Base-by-base conservation (phyloP, 2,888 invertebrate species). In the Erebia ligea region DNA sequence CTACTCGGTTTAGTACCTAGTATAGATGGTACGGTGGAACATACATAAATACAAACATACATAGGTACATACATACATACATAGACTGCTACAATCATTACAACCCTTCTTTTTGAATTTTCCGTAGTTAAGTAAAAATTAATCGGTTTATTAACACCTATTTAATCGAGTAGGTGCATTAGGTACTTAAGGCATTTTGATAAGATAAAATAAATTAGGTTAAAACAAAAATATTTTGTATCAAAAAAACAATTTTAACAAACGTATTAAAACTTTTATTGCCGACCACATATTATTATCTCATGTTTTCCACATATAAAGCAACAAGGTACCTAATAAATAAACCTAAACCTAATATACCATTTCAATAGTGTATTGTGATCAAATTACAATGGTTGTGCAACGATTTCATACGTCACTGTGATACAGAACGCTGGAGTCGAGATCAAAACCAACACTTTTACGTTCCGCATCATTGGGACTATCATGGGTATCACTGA, bases 371-470 rank as follows among this genome's bases (percentile, higher is more conserved):
- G 68, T 72, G 15, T 15, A 59, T 59, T 40, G 61, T 69, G 54
- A 70, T 70, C 67, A 25, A 68, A 68, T 54, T 52, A 69, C 52
- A 67, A 73, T 70, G 59, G 69, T 68, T 74, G 68, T 62, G 69
- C 67, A 75, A 74, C 65, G 50, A 63, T 17, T 56, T 76, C 67
- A 79, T 25, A 79, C 91, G 58, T 88, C 89, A 76, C 87, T 90
- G 19, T 87, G 83, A 70, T 82, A 83, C n/a, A 81, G 78, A 6
- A 78, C 77, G 15, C 77, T 76, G 17, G 86, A 82, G 70, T 87
- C 87, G 45, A 88, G 84, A 76, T 91, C 88, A 70, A 84, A 86
- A 15, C 86, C 89, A 11, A 87, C 90, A 74, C 88, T 87, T 72
- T 81, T 88, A 68, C 83, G 83, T 0, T 86, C 84, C 25, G 77